A percentile compares a stretch with the other conserved stretches of the same genome.
These are phyloP conservation scores for Ectobius pallidus DNA, from an alignment of 2,888 invertebrate species.

Conservation along the genomic window DNA sequence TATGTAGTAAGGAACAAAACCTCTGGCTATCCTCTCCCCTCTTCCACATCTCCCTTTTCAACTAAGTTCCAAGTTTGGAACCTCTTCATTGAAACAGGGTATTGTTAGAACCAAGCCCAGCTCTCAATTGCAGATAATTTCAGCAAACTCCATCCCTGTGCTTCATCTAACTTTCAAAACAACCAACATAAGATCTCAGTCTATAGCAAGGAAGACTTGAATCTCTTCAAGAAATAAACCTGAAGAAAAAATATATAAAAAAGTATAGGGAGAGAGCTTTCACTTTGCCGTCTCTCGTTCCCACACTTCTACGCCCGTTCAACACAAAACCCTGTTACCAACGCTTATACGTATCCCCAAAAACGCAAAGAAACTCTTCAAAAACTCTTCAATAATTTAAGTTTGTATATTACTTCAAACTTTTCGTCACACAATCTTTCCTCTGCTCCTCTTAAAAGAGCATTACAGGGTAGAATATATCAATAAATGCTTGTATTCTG, in stretches of 20 bases:
- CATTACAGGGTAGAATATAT: no score
- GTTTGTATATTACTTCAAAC: slow-evolving; percentile 12
- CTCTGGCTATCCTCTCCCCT: not conserved
- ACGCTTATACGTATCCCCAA: not conserved
- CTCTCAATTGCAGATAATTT: slow-evolving; percentile 34
- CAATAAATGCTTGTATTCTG: no score
- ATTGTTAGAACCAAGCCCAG: slow-evolving; percentile 6
- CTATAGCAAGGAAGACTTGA: not conserved
- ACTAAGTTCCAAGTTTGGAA: slow-evolving; percentile 30
- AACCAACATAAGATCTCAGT: not conserved
- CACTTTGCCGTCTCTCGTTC: not conserved
- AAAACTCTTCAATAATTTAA: slow-evolving; percentile 13
- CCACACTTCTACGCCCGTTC: not conserved
- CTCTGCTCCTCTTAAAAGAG: no score
- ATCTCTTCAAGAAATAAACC: slow-evolving; percentile 7
- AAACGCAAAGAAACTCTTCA: not conserved
- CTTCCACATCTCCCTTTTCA: not conserved
- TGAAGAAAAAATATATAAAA: slow-evolving; percentile 6
- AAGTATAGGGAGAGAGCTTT: not conserved
- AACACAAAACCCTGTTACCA: not conserved
- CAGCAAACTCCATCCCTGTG: slow-evolving; percentile 22
- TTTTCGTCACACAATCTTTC: slow-evolving; percentile 2
- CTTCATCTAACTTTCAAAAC: slow-evolving; percentile 33
- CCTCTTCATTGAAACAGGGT: slow-evolving; percentile 20
- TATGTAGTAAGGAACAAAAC: not conserved